phyloP scores from a whole-genome alignment of 2,888 invertebrate species.

The Operophtera brumata region DNA sequence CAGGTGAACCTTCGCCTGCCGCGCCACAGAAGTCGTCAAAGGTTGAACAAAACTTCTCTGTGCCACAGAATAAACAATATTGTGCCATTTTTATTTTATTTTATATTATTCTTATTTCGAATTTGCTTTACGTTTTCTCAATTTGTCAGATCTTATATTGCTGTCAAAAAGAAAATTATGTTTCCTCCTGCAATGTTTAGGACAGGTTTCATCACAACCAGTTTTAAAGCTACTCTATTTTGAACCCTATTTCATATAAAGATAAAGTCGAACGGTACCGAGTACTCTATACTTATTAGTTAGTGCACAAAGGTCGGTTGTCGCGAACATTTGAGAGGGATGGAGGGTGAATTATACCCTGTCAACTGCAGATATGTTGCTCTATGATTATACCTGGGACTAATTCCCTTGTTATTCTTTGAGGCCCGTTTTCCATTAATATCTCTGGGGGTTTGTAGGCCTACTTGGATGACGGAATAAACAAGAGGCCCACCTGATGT shows the following conservation, averaged over 20 bases:
- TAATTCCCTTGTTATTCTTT: constrained; percentile 35
- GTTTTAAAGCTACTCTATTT: constrained; percentile 30
- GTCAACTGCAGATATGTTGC: constrained; percentile 59
- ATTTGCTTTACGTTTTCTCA: constrained; percentile 30
- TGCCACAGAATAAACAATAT: too few relatives aligned
- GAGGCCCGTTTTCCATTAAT: background rate
- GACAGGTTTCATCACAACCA: constrained; percentile 55
- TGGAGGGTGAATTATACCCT: constrained; percentile 69
- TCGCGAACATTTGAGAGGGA: constrained; percentile 49
- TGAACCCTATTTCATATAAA: constrained; percentile 14
- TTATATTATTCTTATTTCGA: background rate
- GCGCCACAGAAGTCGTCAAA: too few relatives aligned
- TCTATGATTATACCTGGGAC: constrained; percentile 50
- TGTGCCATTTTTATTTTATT: too few relatives aligned
- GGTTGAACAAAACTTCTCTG: too few relatives aligned
- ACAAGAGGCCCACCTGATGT: too few relatives aligned
- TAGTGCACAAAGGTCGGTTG: constrained; percentile 72
- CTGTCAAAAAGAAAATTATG: constrained; percentile 68
- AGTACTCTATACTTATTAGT: constrained; percentile 51
- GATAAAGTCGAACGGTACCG: constrained; percentile 2
- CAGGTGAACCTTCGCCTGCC: too few relatives aligned
- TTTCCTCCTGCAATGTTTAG: constrained; percentile 55
- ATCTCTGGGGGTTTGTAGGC: too few relatives aligned
- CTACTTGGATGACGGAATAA: too few relatives aligned
- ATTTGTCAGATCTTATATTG: constrained; percentile 52